Evolutionary conservation across 2,888 invertebrate species (phyloP), one percentile per base, ranked within the genome.

Genomic region (Drosophila crucigera): DNA sequence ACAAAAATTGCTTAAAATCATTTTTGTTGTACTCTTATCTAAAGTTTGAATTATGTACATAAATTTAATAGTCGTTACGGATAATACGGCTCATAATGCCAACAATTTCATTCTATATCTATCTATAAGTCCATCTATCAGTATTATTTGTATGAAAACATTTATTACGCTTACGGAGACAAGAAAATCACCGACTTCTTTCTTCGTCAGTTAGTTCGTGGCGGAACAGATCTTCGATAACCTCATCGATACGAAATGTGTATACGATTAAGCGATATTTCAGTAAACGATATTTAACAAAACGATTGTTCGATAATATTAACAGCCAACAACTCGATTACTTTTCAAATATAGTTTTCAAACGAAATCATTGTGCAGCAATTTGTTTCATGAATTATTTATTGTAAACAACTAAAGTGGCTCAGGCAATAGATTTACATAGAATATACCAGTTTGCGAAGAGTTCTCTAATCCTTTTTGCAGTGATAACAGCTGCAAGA

Each of bases 401-500:
- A 49, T 43, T 68, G 22, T 61, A 41, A 41, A 54, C n/a, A 43
- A 59, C 47, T 52, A 50, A 77, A 73, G 69, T 82, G 78, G 76
- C 86, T 82, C 87, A 78, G 77, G 60, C 68, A 71, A 63, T 61
- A 62, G 33, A 60, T 65, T 47, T 39, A 47, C 43, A 35, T 56
- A 61, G 19, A 76, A n/a, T 43, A 16, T 39, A 49, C 50, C 30
- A 33, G 25, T 39, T 22, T 19, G 2, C n/a, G 3, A 30, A 4
- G 3, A 9, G 19, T 11, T n/a, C 6, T 50, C 84, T 92, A 93
- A 68, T 93, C 92, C 84, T 97, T 97, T 93, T 97, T 97, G 93
- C 97, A 97, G 92, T 97, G 97, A 91, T 96, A 97, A 93, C 98
- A 98, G 41, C 96, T 95, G 93, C 97, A 98, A 47, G 95, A 95